A percentile compares a stretch with the other conserved stretches of the same genome.
Conservation (phyloP, 92 coral and sea anemone genomes). For the Epizoanthus scotinus region DNA sequence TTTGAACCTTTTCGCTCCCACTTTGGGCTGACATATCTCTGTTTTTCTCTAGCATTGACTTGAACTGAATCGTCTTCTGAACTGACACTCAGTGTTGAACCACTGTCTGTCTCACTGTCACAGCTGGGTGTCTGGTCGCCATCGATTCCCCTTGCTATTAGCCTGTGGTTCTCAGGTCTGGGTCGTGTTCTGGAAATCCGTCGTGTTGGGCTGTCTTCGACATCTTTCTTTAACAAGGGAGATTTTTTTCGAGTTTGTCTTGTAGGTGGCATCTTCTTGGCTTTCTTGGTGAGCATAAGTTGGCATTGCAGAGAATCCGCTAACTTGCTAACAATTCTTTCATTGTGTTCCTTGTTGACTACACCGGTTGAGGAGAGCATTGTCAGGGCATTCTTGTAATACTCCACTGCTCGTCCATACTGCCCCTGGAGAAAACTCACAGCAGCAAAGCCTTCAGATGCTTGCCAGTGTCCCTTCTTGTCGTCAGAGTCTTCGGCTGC, state of each 20-base stretch:
- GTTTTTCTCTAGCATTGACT: slow-evolving; percentile 1
- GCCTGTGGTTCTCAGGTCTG: slow-evolving; percentile 82
- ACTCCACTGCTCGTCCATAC: slow-evolving; percentile 79
- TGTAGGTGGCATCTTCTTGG: slow-evolving; percentile 41
- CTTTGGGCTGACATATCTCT: slow-evolving; percentile 34
- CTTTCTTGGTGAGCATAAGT: slow-evolving; percentile 49
- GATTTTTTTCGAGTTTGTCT: slow-evolving; percentile 34
- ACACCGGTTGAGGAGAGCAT: slow-evolving; percentile 71
- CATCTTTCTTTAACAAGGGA: slow-evolving; percentile 41
- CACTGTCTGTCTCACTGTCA: slow-evolving; percentile 14
- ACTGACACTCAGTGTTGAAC: background rate
- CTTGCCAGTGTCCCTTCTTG: slow-evolving; percentile 88
- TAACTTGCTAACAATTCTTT: slow-evolving; percentile 90
- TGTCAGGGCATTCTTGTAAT: slow-evolving; percentile 79
- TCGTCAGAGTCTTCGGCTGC: slow-evolving; percentile 84
- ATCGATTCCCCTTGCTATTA: slow-evolving; percentile 89
- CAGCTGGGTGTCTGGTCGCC: slow-evolving; percentile 52
- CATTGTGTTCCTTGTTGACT: slow-evolving; percentile 56
- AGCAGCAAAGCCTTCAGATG: slow-evolving; percentile 94
- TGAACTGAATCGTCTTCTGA: slow-evolving; percentile 43
- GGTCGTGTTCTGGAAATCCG: slow-evolving; percentile 75
- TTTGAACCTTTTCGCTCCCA: slow-evolving; percentile 40
- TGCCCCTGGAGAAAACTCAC: slow-evolving; percentile 77
- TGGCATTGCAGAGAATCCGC: slow-evolving; percentile 90
- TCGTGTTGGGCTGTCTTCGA: slow-evolving; percentile 27